Base-by-base conservation (phyloP, 1,140 invertebrate genomes). In the Drosophila paulistorum region DNA sequence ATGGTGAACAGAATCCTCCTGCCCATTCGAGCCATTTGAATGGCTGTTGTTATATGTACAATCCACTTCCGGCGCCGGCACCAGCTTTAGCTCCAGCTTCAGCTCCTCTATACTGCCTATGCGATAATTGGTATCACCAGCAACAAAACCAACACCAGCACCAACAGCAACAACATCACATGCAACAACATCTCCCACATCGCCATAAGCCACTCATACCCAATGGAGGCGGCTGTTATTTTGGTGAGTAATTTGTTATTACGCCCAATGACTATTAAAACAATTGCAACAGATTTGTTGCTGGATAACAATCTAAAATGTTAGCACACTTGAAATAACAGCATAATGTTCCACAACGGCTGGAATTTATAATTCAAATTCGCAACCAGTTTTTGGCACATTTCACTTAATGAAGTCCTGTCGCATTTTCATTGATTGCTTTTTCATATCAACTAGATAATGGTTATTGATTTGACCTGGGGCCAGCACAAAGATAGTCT, bases 51-150 rank as follows among this genome's bases (percentile, higher is more conserved):
- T 89, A 89, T 41, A 74, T 89, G 77, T 89, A 89, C 81, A 90
- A 90, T 35, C 69, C 83, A 13, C 26, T 61, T 30, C 55, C 70
- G 30, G 17, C 59, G 10, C 37, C 70, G 33, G 10, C 68, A 70
- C 10, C 57, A 62, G 10, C 71, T 39, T 0, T 68, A 77, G 20
- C 68, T 57, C 41, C 68, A 57, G 67, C 67, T 58, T 35, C 70
- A 74, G 1, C 71, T 5, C 84, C 84, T 7, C 71, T 77, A 57
- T 77, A 79, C 23, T 89, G 84, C 69, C 64, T 81, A 59, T 89
- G 84, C 77, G 84, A 89, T 75, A 90, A 84, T 84, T 89, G 84
- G 84, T 89, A 89, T 71, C 84, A 89, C 55, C 84, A 87, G 74
- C 85, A 81, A 57, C 75, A 80, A 7, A 68, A 66, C 9, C 77